Percentiles rank a stretch among this genome's conserved stretches.
Conservation (phyloP, 2,797 vertebrate species). For the Dryobates pubescens region DNA sequence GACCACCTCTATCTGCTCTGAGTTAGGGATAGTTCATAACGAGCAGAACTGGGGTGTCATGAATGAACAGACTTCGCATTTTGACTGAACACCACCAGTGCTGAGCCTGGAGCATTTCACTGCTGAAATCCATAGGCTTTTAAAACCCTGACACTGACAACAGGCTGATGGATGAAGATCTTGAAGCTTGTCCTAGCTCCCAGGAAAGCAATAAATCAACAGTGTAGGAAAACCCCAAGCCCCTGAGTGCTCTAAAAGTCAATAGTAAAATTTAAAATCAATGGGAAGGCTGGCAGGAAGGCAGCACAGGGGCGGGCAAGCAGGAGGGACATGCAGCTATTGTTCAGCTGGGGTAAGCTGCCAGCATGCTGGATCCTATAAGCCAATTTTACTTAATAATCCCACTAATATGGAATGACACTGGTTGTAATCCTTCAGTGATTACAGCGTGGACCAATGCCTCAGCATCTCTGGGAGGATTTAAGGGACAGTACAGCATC, state of each 20-base stretch:
- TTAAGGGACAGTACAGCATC: not conserved
- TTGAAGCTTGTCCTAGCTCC: constrained; percentile 10
- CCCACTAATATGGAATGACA: constrained; percentile 66
- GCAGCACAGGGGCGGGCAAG: not conserved
- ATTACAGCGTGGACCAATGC: constrained; percentile 36
- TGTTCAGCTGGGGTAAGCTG: constrained; percentile 31
- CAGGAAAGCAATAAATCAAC: constrained; percentile 55
- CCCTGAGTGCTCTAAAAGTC: constrained; percentile 56
- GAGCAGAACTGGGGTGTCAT: not conserved
- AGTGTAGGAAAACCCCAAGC: constrained; percentile 17
- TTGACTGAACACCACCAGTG: not conserved
- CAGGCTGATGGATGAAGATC: constrained; percentile 47
- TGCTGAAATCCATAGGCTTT: not conserved
- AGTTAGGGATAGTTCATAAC: not conserved
- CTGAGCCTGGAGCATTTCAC: not conserved
- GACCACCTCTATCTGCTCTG: not conserved
- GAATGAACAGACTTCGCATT: not conserved
- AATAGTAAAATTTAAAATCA: constrained; percentile 72
- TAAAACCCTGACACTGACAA: constrained; percentile 3
- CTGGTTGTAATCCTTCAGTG: constrained; percentile 59
- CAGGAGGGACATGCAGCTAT: constrained; percentile 13
- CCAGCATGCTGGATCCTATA: constrained; percentile 28
- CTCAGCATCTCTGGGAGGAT: constrained; percentile 4
- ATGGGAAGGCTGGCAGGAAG: constrained; percentile 62
- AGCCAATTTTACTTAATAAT: constrained; percentile 71